These are phyloP conservation scores for Trinectes maculatus DNA, from an alignment of 2,113 vertebrate genomes.

Conservation along the genomic window DNA sequence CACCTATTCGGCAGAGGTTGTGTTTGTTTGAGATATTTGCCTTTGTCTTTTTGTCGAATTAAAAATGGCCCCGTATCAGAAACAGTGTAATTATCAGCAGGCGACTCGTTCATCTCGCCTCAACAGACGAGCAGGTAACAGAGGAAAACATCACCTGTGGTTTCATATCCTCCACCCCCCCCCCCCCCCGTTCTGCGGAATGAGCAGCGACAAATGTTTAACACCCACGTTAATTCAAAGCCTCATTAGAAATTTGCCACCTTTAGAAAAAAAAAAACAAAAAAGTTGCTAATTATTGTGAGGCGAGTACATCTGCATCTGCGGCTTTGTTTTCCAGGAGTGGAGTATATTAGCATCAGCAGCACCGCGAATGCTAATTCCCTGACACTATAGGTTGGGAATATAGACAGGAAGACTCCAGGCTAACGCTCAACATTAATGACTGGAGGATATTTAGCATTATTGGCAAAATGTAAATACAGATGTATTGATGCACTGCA, in stretches of 20 bases:
- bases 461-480: conserved; percentile 82
- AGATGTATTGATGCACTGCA: conserved; percentile 67
- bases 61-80: too few species aligned
- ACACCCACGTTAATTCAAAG: conserved; percentile 65
- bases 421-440: conserved; percentile 62
- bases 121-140: conserved; percentile 19
- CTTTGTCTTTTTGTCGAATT: too few species aligned
- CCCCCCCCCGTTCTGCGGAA: conserved; percentile 11
- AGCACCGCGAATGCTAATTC: conserved; percentile 68
- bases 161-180: too few species aligned
- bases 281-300: conserved; percentile 44
- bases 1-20: too few species aligned
- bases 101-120: too few species aligned
- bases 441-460: conserved; percentile 76
- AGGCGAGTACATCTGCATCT: conserved; percentile 57
- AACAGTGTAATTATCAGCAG: neutral
- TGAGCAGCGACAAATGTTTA: conserved; percentile 33
- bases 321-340: conserved; percentile 59
- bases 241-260: conserved; percentile 53
- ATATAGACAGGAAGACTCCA: conserved; percentile 58
- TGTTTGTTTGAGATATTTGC: too few species aligned
- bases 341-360: conserved; percentile 75
- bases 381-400: conserved; percentile 41
- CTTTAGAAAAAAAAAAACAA: conserved; percentile 8
- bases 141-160: conserved; percentile 15